Evolutionary conservation across 2,797 vertebrate genomes (phyloP).

Genomic region (Champsocephalus esox): DNA sequence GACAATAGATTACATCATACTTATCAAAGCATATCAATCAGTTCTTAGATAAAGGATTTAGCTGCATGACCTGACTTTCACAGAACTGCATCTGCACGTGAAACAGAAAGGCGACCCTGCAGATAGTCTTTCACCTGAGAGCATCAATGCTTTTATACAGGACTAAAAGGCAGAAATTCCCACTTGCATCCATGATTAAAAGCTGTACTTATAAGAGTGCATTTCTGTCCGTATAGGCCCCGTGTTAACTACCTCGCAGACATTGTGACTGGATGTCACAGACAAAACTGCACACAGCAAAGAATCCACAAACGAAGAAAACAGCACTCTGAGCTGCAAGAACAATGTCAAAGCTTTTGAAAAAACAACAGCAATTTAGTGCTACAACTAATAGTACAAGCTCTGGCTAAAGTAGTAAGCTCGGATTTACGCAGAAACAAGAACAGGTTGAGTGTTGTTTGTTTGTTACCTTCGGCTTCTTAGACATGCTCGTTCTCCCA

Average conservation of each 20-base stretch:
- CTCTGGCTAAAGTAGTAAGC: slow-evolving; percentile 35
- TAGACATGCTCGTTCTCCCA: slow-evolving; percentile 79
- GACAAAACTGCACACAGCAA: slow-evolving; percentile 24
- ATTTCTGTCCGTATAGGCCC: slow-evolving; percentile 30
- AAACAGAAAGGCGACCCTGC: slow-evolving; percentile 63
- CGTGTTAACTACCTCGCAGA: slow-evolving; percentile 16
- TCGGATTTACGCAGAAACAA: slow-evolving; percentile 50
- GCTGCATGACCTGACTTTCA: slow-evolving; percentile 17
- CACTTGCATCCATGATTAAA: slow-evolving; percentile 51
- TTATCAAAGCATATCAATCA: slow-evolving; percentile 22
- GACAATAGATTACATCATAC: slow-evolving; percentile 8
- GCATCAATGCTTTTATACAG: neutral
- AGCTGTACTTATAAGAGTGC: slow-evolving; percentile 36
- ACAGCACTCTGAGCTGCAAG: slow-evolving; percentile 9
- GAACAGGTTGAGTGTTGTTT: slow-evolving; percentile 35
- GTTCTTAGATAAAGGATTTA: slow-evolving; percentile 36
- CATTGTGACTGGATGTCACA: slow-evolving; percentile 25
- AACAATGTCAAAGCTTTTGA: slow-evolving; percentile 16
- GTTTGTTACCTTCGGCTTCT: slow-evolving; percentile 82
- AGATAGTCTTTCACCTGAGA: slow-evolving; percentile 65
- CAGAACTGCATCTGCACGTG: slow-evolving; percentile 9
- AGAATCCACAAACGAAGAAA: slow-evolving; percentile 11
- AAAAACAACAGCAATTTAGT: slow-evolving; percentile 23
- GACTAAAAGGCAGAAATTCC: slow-evolving; percentile 25
- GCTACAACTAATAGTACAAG: slow-evolving; percentile 30